phyloP scores from a whole-genome alignment of 2,797 vertebrate genomes.

The Xenops minutus region DNA sequence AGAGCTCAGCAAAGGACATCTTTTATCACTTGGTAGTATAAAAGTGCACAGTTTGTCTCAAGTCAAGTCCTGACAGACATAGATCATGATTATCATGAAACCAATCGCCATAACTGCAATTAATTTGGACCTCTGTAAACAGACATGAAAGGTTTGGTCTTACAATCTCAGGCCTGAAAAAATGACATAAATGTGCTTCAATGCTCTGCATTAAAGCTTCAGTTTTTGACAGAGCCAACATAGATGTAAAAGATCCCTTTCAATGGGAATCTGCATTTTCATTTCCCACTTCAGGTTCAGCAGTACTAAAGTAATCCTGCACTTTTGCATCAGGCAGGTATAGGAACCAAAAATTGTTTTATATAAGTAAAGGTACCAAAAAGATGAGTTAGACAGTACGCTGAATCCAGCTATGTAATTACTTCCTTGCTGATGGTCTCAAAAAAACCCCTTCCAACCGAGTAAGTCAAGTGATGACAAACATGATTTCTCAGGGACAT shows the following conservation, averaged over 20 bases:
- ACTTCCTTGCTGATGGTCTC: not conserved
- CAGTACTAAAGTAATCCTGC: not conserved
- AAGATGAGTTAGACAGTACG: not conserved
- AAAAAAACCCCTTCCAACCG: not conserved
- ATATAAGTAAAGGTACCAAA: not conserved
- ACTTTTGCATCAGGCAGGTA: not conserved
- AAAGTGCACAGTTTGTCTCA: not conserved
- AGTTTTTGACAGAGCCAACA: not conserved
- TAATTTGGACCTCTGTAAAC: not conserved
- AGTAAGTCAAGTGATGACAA: not conserved
- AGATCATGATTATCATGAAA: not conserved
- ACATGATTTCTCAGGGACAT: not conserved
- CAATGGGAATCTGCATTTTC: not conserved
- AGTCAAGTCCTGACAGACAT: not conserved
- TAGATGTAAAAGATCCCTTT: not conserved
- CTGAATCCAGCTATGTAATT: not conserved
- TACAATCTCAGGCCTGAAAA: not conserved
- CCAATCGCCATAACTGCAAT: not conserved
- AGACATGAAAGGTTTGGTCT: not conserved
- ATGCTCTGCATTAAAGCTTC: not conserved
- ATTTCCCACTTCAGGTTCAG: not conserved
- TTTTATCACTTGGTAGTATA: not conserved
- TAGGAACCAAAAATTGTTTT: not conserved
- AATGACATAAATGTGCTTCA: not conserved
- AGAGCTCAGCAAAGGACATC: not conserved